A percentile compares a stretch with the other conserved stretches of the same genome.
phyloP scores from a whole-genome alignment of 64 coral and sea anemone species.

The Cladopsammia gracilis region DNA sequence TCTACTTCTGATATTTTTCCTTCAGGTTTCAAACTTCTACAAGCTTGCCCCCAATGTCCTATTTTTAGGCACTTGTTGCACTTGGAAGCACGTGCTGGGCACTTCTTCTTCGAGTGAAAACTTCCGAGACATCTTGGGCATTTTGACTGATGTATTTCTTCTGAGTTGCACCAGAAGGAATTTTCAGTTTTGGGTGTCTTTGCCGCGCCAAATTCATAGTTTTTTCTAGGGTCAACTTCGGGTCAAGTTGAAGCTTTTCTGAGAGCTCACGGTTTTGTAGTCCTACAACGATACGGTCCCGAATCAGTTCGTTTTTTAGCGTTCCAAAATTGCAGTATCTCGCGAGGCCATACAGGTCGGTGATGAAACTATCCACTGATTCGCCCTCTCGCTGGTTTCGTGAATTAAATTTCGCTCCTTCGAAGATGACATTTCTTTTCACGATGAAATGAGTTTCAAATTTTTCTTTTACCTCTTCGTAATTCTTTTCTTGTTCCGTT shows the following conservation, averaged over 20 bases:
- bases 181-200: constrained; percentile 44
- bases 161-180: not conserved
- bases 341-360: constrained; percentile 35
- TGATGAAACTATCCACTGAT: constrained; percentile 54
- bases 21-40: no score
- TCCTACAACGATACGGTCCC: constrained; percentile 41
- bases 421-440: constrained; percentile 17
- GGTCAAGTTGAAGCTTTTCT: constrained; percentile 60
- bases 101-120: not conserved
- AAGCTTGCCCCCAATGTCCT: not conserved
- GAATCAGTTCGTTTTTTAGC: constrained; percentile 36
- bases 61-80: not conserved
- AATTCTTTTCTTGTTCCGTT: constrained; percentile 34
- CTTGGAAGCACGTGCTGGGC: not conserved
- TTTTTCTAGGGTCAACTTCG: constrained; percentile 58
- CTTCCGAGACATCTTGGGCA: not conserved
- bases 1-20: not conserved
- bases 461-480: constrained; percentile 19
- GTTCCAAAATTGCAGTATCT: constrained; percentile 39
- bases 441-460: constrained; percentile 30
- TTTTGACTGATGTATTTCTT: not conserved
- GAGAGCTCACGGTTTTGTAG: constrained; percentile 21
- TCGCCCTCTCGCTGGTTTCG: constrained; percentile 51
- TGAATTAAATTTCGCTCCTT: constrained; percentile 53
- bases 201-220: constrained; percentile 25